Evolutionary conservation across 30 jellyfish, hydroid and myxozoan species (phyloP).

Genomic region (Calvadosia cruxmelitensis): DNA sequence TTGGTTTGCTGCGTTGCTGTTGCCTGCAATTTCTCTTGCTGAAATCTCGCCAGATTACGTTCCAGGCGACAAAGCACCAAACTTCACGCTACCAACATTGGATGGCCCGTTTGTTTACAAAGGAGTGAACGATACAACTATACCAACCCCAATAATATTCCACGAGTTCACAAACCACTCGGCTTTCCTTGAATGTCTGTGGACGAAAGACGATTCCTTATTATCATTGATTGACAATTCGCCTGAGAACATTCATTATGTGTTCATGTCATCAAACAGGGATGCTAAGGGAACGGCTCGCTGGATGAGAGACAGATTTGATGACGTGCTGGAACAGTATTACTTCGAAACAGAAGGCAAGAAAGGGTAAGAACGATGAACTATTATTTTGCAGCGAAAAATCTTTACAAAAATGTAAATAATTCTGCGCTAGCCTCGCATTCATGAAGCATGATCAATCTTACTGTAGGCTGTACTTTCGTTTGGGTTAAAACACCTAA

Average conservation of each 20-base stretch:
- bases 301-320: conserved; percentile 82
- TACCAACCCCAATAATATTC: conserved; percentile 81
- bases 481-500: too few species aligned
- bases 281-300: conserved; percentile 69
- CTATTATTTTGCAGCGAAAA: not conserved
- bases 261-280: conserved; percentile 58
- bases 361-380: conserved; percentile 8
- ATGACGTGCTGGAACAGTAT: conserved; percentile 42
- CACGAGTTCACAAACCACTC: conserved; percentile 79
- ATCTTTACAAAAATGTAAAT: too few species aligned
- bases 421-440: too few species aligned
- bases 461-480: too few species aligned
- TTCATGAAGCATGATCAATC: too few species aligned
- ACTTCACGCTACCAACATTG: conserved; percentile 72
- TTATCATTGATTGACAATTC: conserved; percentile 55
- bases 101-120: conserved; percentile 70
- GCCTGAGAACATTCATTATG: conserved; percentile 79
- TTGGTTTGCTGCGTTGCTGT: too few species aligned
- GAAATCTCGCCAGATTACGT: not conserved
- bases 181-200: conserved; percentile 78
- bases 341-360: conserved; percentile 10
- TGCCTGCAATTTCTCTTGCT: too few species aligned
- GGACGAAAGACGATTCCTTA: conserved; percentile 82
- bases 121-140: conserved; percentile 54
- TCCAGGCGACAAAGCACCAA: conserved; percentile 90